A percentile compares a stretch with the other conserved stretches of the same genome.
These are phyloP conservation scores for Toxonevra muliebris DNA, from an alignment of 2,888 invertebrate species.

Conservation along the genomic window DNA sequence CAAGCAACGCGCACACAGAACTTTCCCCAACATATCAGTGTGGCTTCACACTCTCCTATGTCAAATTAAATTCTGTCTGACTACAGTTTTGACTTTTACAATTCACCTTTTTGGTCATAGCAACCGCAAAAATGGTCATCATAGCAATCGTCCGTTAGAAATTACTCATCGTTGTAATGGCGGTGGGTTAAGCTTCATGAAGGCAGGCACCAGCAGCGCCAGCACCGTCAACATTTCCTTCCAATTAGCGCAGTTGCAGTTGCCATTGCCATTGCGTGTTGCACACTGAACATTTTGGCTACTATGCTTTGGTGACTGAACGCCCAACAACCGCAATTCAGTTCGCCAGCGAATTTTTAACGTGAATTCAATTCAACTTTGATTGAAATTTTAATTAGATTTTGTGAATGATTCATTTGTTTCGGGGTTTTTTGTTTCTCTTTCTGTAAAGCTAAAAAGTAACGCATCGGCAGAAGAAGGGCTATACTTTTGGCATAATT, in stretches of 20 bases:
- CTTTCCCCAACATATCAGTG: too few species aligned
- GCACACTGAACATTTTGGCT: neutral
- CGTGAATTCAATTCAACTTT: constrained; percentile 1
- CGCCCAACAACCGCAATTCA: neutral
- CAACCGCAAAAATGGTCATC: constrained; percentile 21
- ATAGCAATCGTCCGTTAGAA: constrained; percentile 43
- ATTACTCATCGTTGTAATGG: neutral
- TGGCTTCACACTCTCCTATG: too few species aligned
- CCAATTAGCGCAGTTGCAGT: neutral
- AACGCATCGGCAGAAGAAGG: too few species aligned
- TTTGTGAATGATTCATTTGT: neutral
- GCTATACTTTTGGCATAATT: too few species aligned
- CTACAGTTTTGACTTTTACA: too few species aligned
- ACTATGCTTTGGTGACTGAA: neutral
- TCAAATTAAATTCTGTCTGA: too few species aligned
- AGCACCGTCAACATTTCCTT: neutral
- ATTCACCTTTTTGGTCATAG: neutral
- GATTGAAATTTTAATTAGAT: constrained; percentile 4
- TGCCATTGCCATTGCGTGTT: neutral
- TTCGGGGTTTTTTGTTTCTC: too few species aligned
- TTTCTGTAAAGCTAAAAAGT: too few species aligned
- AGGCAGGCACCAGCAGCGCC: neutral
- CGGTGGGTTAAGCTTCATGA: neutral
- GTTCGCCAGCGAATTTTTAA: neutral
- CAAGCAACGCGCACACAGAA: too few species aligned